Evolutionary conservation across 92 coral and sea anemone genomes (phyloP), one percentile per base, ranked within the genome.

Genomic region (Heliopora coerulea): DNA sequence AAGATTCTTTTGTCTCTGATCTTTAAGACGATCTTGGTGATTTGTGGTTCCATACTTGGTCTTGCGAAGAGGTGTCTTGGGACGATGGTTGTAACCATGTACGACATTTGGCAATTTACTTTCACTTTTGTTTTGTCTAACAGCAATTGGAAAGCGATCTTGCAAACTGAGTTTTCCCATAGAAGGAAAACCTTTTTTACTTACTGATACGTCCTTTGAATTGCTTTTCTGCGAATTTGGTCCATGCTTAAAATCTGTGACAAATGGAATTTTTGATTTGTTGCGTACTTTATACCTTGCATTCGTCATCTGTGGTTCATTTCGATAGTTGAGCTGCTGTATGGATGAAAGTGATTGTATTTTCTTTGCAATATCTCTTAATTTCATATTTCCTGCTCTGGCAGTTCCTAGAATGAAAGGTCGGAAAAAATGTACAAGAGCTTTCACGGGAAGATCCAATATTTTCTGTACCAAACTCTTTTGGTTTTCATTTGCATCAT

Each of bases 361-460:
- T 65, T 65, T 65, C 33, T 29, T 30, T 30, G 32, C 46, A 11
- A 65, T 4, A 21, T 65, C 72, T 39, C 49, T 65, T 35, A 65
- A 12, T 23, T 24, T 30, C 72, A 65, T 65, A 9, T 65, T 31
- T 29, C 72, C 72, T 7, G 72, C n/a, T n/a, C 41, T 50, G 9
- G 32, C 20, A n/a, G 15, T 39, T 1, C 72, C 72, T 23, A 65
- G 49, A 65, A 65, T 19, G 21, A 39, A 65, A 8, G 26, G 46
- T 41, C 34, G 52, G 49, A 65, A 23, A 65, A 65, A 65, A 8
- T 21, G 12, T 1, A 65, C 72, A 9, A 65, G 15, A 8, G 15
- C 39, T 21, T 44, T 41, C 34, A 65, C 32, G 31, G 72, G 56
- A 5, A 42, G 25, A 15, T 65, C 49, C 0, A 65, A 41, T 30